Base-by-base conservation (phyloP, 2,797 vertebrate species). In the Danio kyathit region DNA sequence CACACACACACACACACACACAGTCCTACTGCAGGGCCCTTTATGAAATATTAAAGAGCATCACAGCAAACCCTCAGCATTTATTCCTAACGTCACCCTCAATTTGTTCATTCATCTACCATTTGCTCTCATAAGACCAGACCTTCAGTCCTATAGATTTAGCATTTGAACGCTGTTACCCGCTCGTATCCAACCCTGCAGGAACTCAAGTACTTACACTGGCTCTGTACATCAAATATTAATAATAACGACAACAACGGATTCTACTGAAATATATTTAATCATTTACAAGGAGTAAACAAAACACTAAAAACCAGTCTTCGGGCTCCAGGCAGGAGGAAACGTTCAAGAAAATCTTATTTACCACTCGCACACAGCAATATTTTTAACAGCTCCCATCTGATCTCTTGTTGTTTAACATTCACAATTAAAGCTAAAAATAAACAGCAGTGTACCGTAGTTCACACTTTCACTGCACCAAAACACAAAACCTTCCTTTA, bases 401-500 rank as follows among this genome's bases (percentile, higher is more conserved):
- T 43, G 41, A 61, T 70, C 21, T 70, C 8, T 41, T 44, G 44
- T 70, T 21, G 13, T 49, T 78, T 59, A 59, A 71, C 56, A 21
- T 70, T 61, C 29, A 52, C 48, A 72, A 41, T 63, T 72, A 54
- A 51, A 54, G 38, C 67, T 79, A 54, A 72, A 78, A 72, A 63
- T 72, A 79, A 44, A 63, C 38, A 38, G 40, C 9, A 3, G 46
- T 13, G 7, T 43, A 29, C 63, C 5, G 6, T 11, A 13, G 61
- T 54, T 63, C 38, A 5, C 61, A 51, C 14, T 51, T 61, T 78
- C 38, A 48, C 41, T 67, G 75, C 40, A 19, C 40, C 40, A 54
- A 66, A 66, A 48, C 17, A 46, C 38, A 44, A 19, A 60, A 16
- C 38, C 41, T 16, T 9, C 16, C 5, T 70, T 70, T 46, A 51